Evolutionary conservation across 2,797 vertebrate genomes (phyloP).

Genomic region (Pseudopleuronectes americanus): DNA sequence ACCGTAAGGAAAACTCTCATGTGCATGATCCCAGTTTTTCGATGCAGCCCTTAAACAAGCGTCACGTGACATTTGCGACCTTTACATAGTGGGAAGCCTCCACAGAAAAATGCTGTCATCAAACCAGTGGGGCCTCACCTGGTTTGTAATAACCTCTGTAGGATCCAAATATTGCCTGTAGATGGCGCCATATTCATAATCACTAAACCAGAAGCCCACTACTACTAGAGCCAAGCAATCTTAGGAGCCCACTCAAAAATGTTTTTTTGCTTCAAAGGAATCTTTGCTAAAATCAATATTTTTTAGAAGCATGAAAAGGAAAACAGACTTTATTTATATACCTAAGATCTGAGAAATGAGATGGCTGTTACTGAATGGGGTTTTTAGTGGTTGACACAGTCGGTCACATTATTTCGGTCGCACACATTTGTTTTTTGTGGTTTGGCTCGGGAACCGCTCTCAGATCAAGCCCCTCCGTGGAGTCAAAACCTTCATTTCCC

Average conservation of each 20-base stretch:
- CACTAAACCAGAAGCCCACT: background rate
- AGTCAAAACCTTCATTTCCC: slow-evolving; percentile 17
- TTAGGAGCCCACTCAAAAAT: background rate
- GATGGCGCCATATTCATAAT: slow-evolving; percentile 59
- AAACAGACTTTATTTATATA: background rate
- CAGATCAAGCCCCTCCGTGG: background rate
- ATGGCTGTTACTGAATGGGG: background rate
- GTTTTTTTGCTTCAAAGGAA: background rate
- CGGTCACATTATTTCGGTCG: slow-evolving; percentile 24
- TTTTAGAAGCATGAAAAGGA: background rate
- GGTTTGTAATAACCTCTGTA: background rate
- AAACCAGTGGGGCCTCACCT: background rate
- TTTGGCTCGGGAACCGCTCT: slow-evolving; percentile 22
- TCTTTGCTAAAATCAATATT: background rate
- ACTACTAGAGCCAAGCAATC: background rate
- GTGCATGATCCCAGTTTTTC: background rate
- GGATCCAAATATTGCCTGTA: slow-evolving; percentile 47
- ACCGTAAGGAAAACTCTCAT: slow-evolving; percentile 2
- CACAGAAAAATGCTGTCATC: background rate
- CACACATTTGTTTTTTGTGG: slow-evolving; percentile 23
- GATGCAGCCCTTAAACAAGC: background rate
- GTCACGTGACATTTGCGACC: background rate
- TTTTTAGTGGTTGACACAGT: background rate
- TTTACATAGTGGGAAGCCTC: background rate
- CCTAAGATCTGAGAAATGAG: background rate